These are phyloP conservation scores for Ptychoptera contaminata DNA, from an alignment of 2,888 invertebrate species.

Conservation along the genomic window DNA sequence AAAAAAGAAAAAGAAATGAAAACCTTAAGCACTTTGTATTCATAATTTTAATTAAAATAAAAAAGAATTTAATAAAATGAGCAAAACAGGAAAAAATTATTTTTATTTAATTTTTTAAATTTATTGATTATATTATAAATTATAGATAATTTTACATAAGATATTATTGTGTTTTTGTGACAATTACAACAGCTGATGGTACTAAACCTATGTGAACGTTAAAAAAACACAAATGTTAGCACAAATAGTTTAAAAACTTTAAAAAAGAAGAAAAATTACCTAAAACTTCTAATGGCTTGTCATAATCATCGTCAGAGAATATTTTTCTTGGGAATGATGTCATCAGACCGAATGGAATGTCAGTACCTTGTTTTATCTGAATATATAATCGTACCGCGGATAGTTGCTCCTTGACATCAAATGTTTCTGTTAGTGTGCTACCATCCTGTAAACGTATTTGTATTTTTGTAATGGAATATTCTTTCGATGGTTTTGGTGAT, in stretches of 20 bases:
- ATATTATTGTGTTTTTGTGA: background rate
- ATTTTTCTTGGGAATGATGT: slow-evolving; percentile 83
- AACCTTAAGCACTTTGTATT: no score
- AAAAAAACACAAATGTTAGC: no score
- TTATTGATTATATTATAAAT: background rate
- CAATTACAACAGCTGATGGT: slow-evolving; percentile 52
- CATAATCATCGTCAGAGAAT: slow-evolving; percentile 74
- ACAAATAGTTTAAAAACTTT: no score
- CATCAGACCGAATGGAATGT: slow-evolving; percentile 68
- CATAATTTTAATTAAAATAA: no score
- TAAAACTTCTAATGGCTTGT: slow-evolving; percentile 69
- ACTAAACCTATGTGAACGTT: slow-evolving; percentile 41
- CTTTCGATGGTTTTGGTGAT: slow-evolving; percentile 25
- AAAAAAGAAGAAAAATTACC: background rate
- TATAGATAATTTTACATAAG: background rate
- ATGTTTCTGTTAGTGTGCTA: slow-evolving; percentile 52
- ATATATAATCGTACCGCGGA: slow-evolving; percentile 82
- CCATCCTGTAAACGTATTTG: slow-evolving; percentile 71
- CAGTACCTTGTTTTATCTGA: slow-evolving; percentile 61
- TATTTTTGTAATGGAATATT: slow-evolving; percentile 51
- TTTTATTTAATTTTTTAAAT: no score
- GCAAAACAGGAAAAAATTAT: no score
- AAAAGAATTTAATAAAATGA: no score
- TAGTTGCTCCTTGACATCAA: slow-evolving; percentile 74
- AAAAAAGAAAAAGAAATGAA: no score